Percentiles rank a stretch among this genome's conserved stretches.
Conservation (phyloP, 2,113 vertebrate genomes). For the Micronycteris hirsuta region DNA sequence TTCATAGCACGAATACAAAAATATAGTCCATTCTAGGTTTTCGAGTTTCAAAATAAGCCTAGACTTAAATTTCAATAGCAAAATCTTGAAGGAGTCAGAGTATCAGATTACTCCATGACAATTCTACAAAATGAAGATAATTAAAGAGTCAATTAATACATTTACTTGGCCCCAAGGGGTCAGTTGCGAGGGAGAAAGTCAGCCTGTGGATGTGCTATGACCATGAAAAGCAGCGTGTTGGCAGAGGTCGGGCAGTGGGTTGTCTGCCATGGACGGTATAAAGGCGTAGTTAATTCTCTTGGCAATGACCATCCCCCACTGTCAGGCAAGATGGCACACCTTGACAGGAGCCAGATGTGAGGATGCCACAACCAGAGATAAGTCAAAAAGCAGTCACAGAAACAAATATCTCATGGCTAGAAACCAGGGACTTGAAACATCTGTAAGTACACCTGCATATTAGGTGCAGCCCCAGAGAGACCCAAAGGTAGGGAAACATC, state of each 20-base stretch:
- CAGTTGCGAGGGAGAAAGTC: neutral
- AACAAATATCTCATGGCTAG: neutral
- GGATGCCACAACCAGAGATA: neutral
- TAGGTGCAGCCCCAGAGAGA: neutral
- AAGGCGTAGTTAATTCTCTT: neutral
- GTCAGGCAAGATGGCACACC: neutral
- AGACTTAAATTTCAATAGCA: neutral
- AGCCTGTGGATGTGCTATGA: neutral
- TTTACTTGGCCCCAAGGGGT: neutral
- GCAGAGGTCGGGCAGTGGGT: neutral
- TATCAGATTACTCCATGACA: neutral
- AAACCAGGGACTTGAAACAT: neutral
- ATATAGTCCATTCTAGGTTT: neutral
- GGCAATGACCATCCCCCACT: neutral
- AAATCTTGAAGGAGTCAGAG: neutral
- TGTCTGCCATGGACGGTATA: no score
- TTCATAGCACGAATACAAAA: slow-evolving; percentile 37
- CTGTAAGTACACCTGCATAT: neutral
- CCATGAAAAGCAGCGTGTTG: neutral
- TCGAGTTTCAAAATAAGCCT: slow-evolving; percentile 39
- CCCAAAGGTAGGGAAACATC: neutral
- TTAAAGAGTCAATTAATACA: neutral
- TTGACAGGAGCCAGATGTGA: neutral
- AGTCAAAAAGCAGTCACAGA: neutral
- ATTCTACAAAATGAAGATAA: neutral